Evolutionary conservation across 1,140 invertebrate species (phyloP).

Genomic region (Halyomorpha halys): DNA sequence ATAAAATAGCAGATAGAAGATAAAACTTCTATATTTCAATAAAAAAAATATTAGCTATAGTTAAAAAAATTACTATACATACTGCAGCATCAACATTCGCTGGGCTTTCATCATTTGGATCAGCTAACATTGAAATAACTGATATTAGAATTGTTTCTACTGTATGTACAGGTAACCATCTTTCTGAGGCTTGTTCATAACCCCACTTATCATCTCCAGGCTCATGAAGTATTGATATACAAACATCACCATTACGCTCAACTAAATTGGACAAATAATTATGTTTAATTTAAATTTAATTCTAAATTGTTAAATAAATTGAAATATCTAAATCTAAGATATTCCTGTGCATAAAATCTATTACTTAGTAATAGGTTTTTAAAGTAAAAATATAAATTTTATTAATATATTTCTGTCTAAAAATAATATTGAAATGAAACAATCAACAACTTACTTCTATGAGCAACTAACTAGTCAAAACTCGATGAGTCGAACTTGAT

Average conservation of each 20-base stretch:
- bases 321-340: too few relatives aligned
- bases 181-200: conserved; percentile 96
- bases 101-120: conserved; percentile 99
- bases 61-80: conserved; percentile 40
- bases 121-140: conserved; percentile 99
- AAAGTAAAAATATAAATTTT: too few relatives aligned
- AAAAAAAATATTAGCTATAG: not conserved
- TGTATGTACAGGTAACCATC: conserved; percentile 98
- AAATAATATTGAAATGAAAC: too few relatives aligned
- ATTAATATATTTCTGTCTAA: too few relatives aligned
- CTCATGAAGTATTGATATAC: conserved; percentile 99
- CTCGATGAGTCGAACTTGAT: too few relatives aligned
- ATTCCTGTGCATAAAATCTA: too few relatives aligned
- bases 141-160: conserved; percentile 98
- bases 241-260: conserved; percentile 97
- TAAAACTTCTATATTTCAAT: not conserved
- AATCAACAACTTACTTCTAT: too few relatives aligned
- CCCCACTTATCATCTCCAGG: conserved; percentile 99
- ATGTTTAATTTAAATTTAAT: too few relatives aligned
- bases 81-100: conserved; percentile 99
- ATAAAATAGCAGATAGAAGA: not conserved
- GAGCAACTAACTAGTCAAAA: too few relatives aligned
- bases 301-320: too few relatives aligned
- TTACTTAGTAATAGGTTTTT: too few relatives aligned
- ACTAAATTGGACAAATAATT: conserved; percentile 44